Conservation (phyloP, 1,140 invertebrate species). For the Cardiocondyla obscurior region DNA sequence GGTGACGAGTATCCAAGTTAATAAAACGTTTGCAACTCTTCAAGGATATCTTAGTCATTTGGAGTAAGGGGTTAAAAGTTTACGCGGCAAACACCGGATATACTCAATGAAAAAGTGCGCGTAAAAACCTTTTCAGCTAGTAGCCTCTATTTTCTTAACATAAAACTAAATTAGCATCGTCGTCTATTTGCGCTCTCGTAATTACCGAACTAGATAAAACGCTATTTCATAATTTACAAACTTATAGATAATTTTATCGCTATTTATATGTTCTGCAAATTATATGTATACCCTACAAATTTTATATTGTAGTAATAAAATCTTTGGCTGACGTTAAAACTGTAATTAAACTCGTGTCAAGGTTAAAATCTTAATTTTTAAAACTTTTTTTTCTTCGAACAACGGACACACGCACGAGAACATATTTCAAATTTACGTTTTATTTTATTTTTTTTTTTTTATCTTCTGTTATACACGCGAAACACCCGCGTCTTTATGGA, state of each 20-base stretch:
- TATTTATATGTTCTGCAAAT: not conserved
- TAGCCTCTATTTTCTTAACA: not conserved
- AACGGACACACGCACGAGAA: too few relatives aligned
- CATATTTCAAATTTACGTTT: too few relatives aligned
- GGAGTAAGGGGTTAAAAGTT: not conserved
- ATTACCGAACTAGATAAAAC: not conserved
- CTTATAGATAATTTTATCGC: slow-evolving; percentile 1
- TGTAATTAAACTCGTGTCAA: too few relatives aligned
- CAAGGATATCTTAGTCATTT: not conserved
- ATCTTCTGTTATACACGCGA: too few relatives aligned
- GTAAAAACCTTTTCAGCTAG: not conserved
- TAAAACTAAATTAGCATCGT: slow-evolving; percentile 3
- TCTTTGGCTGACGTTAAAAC: too few relatives aligned
- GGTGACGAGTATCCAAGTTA: not conserved
- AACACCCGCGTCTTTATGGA: not conserved
- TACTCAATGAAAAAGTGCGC: not conserved
- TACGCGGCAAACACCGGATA: not conserved
- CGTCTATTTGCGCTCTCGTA: not conserved
- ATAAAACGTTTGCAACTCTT: slow-evolving; percentile 6
- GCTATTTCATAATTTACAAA: slow-evolving; percentile 4
- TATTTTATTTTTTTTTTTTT: not conserved
- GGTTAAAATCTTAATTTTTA: too few relatives aligned
- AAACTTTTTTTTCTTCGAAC: too few relatives aligned
- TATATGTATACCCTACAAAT: too few relatives aligned
- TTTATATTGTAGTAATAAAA: too few relatives aligned